Evolutionary conservation across 2,797 vertebrate genomes (phyloP).

Genomic region (Paramormyrops hopkinsi): DNA sequence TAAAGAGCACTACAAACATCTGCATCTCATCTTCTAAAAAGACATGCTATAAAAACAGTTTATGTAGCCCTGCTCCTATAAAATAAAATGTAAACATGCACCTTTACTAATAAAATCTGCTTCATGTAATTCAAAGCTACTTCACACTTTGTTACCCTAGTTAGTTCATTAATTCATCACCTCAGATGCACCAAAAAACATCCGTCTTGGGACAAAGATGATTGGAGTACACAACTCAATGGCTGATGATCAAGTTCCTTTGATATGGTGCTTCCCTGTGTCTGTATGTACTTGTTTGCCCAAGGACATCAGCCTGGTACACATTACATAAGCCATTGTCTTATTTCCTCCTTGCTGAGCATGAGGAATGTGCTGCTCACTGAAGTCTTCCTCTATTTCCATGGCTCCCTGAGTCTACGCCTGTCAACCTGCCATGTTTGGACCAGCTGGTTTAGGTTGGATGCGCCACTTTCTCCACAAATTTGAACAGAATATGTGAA

Average conservation of each 20-base stretch:
- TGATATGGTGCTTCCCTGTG: not conserved
- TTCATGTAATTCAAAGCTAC: not conserved
- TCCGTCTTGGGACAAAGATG: not conserved
- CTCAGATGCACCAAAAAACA: not conserved
- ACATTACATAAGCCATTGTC: not conserved
- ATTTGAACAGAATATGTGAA: not conserved
- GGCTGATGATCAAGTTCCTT: not conserved
- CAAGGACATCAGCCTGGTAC: not conserved
- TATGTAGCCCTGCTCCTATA: not conserved
- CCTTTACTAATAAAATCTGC: not conserved
- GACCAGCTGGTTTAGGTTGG: not conserved
- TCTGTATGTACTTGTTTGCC: not conserved
- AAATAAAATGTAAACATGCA: not conserved
- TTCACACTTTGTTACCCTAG: not conserved
- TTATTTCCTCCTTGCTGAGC: not conserved
- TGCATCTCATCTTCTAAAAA: not conserved
- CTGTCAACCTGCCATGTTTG: not conserved
- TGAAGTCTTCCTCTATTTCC: not conserved
- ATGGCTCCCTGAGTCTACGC: not conserved
- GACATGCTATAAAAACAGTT: not conserved
- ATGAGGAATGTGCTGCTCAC: not conserved
- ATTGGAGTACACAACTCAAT: not conserved
- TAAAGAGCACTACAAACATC: not conserved
- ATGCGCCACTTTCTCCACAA: not conserved
- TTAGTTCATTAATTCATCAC: not conserved